Evolutionary conservation across 2,888 invertebrate species (phyloP).

Genomic region (Neoscelio sp.): DNA sequence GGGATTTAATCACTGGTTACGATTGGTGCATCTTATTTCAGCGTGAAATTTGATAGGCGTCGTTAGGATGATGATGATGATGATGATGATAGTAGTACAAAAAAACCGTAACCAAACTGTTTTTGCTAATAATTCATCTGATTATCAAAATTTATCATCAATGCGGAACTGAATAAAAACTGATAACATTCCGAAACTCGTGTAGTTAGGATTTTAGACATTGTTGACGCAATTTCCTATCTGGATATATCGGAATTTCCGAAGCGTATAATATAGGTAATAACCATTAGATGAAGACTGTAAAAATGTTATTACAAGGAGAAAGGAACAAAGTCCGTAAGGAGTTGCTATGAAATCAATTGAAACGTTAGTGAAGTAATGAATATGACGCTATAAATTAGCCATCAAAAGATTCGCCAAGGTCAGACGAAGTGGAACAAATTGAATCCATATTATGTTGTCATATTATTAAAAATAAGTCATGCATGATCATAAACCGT

Average conservation of each 20-base stretch:
- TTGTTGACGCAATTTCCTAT: not conserved
- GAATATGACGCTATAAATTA: slow-evolving; percentile 31
- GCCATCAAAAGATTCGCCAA: slow-evolving; percentile 47
- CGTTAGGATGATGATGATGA: slow-evolving; percentile 50
- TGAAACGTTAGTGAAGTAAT: slow-evolving; percentile 33
- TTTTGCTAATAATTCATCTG: slow-evolving; percentile 49
- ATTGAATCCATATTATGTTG: slow-evolving; percentile 29
- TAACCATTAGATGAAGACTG: too few relatives aligned
- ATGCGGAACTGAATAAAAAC: slow-evolving; percentile 13
- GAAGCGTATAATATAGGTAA: too few relatives aligned
- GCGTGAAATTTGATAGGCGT: slow-evolving; percentile 63
- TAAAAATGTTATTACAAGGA: too few relatives aligned
- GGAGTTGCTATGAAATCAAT: not conserved
- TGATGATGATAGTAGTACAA: not conserved
- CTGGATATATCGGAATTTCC: too few relatives aligned
- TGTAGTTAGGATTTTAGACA: not conserved
- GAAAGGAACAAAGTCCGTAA: too few relatives aligned
- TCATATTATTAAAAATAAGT: slow-evolving; percentile 58
- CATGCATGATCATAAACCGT: slow-evolving; percentile 55
- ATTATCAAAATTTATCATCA: slow-evolving; percentile 31
- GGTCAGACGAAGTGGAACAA: slow-evolving; percentile 44
- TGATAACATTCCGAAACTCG: not conserved
- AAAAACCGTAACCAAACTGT: slow-evolving; percentile 57
- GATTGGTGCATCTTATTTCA: slow-evolving; percentile 64
- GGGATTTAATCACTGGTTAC: slow-evolving; percentile 62